Percentiles rank a stretch among this genome's conserved stretches.
Conservation (phyloP, 1,140 invertebrate species). For the Drosophila oshimai region DNA sequence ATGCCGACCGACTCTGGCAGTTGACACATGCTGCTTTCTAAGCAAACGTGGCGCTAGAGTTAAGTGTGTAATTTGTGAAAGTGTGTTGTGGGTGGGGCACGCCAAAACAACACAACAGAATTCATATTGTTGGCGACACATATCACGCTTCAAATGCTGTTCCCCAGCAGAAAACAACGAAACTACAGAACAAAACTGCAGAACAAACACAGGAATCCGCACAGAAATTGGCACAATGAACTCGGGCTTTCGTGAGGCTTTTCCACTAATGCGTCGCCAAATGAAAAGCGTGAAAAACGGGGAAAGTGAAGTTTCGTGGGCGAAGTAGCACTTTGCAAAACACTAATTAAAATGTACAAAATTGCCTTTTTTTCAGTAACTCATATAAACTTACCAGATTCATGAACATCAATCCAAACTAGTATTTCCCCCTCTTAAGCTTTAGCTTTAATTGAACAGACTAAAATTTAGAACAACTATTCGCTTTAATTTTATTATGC, state of each 20-base stretch:
- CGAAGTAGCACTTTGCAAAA: neutral
- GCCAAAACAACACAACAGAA: conserved; percentile 36
- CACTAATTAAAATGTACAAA: conserved; percentile 22
- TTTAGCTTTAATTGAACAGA: neutral
- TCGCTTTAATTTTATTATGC: conserved; percentile 38
- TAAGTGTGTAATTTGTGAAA: conserved; percentile 77
- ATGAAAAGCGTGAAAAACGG: conserved; percentile 5
- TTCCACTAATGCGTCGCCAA: conserved; percentile 44
- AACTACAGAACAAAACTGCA: neutral
- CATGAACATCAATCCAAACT: neutral
- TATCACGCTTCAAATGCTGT: conserved; percentile 35
- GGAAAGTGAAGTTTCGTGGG: conserved; percentile 14
- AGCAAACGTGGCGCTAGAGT: conserved; percentile 42
- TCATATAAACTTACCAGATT: neutral
- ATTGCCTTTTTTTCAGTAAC: neutral
- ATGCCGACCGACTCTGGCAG: conserved; percentile 38
- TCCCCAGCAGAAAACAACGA: conserved; percentile 4
- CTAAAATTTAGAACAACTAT: neutral
- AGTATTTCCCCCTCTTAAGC: too few relatives aligned
- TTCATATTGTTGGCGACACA: conserved; percentile 64
- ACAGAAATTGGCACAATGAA: conserved; percentile 70
- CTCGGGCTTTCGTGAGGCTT: conserved; percentile 35
- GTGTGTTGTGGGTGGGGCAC: conserved; percentile 37
- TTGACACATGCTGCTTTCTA: conserved; percentile 58
- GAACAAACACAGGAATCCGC: conserved; percentile 33